A percentile compares a stretch with the other conserved stretches of the same genome.
These are phyloP conservation scores for Oscheius sp. DNA, from an alignment of 2,888 invertebrate species.

Conservation along the genomic window DNA sequence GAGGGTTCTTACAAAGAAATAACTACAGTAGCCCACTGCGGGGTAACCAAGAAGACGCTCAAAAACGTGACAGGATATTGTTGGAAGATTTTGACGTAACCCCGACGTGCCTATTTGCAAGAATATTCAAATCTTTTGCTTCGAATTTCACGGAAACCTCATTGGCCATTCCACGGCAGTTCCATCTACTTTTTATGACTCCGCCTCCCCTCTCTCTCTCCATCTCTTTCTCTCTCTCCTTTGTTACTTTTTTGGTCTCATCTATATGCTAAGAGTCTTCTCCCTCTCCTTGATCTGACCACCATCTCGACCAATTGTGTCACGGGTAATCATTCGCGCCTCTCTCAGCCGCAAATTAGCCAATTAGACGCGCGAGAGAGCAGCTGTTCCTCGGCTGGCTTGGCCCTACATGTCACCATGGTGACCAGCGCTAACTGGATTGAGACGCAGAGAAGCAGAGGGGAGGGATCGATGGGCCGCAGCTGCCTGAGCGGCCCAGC, in stretches of 20 bases:
- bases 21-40: too few relatives aligned
- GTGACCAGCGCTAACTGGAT: not conserved
- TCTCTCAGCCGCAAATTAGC: not conserved
- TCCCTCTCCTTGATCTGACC: not conserved
- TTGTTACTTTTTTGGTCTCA: not conserved
- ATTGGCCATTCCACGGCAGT: too few relatives aligned
- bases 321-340: not conserved
- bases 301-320: too few relatives aligned
- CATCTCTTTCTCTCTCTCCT: not conserved
- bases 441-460: constrained; percentile 4
- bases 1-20: too few relatives aligned
- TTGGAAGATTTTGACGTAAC: too few relatives aligned
- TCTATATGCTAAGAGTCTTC: not conserved
- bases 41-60: too few relatives aligned
- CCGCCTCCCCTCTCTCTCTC: not conserved
- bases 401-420: not conserved
- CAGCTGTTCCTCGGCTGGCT: constrained; percentile 3
- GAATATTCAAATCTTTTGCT: too few relatives aligned
- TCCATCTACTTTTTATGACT: not conserved
- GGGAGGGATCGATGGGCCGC: not conserved
- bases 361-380: constrained; percentile 4
- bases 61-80: too few relatives aligned
- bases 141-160: too few relatives aligned
- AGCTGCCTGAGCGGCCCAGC: not conserved
- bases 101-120: too few relatives aligned